Percentiles rank a stretch among this genome's conserved stretches.
These are phyloP conservation scores for Caenorhabditis panamensis DNA, from an alignment of 2,888 invertebrate genomes.

Conservation along the genomic window DNA sequence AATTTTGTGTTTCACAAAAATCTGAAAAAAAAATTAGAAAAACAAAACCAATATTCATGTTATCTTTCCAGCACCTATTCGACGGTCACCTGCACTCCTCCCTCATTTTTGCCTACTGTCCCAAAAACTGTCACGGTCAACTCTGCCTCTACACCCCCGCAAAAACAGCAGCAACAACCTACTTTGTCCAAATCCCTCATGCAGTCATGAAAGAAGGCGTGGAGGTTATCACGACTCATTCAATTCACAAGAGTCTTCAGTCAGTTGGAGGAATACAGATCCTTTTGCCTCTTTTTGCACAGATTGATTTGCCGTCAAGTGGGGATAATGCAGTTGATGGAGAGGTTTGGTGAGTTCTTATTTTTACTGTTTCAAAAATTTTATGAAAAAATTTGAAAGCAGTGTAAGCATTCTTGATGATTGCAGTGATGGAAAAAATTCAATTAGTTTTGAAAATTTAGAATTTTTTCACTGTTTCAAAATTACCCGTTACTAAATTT, in stretches of 20 bases:
- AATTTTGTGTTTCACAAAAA: no score
- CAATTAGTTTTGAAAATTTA: no score
- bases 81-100: slow-evolving; percentile 97
- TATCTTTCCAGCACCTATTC: slow-evolving; percentile 97
- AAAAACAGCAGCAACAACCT: slow-evolving; percentile 95
- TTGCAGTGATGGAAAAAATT: no score
- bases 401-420: background rate
- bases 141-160: slow-evolving; percentile 98
- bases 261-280: slow-evolving; percentile 96
- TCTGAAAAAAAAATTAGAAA: no score
- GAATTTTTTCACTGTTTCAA: no score
- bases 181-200: slow-evolving; percentile 99
- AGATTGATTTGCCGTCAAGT: slow-evolving; percentile 89
- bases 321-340: slow-evolving; percentile 81
- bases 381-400: background rate
- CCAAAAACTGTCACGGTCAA: slow-evolving; percentile 98
- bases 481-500: no score
- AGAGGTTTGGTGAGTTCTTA: slow-evolving; percentile 81
- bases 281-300: slow-evolving; percentile 96
- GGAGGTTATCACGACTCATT: slow-evolving; percentile 98
- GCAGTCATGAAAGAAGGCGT: slow-evolving; percentile 99
- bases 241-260: slow-evolving; percentile 98
- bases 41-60: no score
- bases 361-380: background rate
- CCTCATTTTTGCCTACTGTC: slow-evolving; percentile 99